Percentiles rank a stretch among this genome's conserved stretches.
Evolutionary conservation across 2,888 invertebrate genomes (phyloP).

Genomic region (Calliopum simillimum): DNA sequence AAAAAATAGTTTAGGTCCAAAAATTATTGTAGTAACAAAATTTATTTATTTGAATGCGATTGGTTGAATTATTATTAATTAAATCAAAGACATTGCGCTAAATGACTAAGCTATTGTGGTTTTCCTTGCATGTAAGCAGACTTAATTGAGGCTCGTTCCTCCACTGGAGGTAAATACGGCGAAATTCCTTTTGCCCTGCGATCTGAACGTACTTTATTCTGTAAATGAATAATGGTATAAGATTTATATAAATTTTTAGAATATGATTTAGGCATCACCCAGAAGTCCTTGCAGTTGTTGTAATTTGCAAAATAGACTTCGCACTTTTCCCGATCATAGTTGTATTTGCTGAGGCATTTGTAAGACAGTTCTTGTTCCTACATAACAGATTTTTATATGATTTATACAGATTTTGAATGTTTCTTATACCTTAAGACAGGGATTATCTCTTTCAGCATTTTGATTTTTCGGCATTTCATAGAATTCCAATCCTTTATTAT

Average conservation of each 20-base stretch:
- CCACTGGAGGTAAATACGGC: conserved; percentile 77
- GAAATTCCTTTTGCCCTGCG: conserved; percentile 74
- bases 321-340: conserved; percentile 77
- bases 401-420: conserved; percentile 11
- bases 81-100: not conserved
- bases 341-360: conserved; percentile 78
- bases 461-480: conserved; percentile 59
- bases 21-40: conserved; percentile 35
- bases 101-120: conserved; percentile 40
- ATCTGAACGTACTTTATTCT: conserved; percentile 73
- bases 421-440: conserved; percentile 60
- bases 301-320: conserved; percentile 79
- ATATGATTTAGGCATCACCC: conserved; percentile 71
- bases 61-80: too few relatives aligned
- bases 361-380: conserved; percentile 81
- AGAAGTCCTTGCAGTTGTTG: conserved; percentile 82
- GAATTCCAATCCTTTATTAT: too few relatives aligned
- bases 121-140: conserved; percentile 70
- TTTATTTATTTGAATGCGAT: not conserved
- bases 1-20: too few relatives aligned
- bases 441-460: conserved; percentile 64
- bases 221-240: conserved; percentile 49
- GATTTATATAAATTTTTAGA: conserved; percentile 14
- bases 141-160: conserved; percentile 78
- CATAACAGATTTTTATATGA: conserved; percentile 32